Conservation (phyloP, 2,888 invertebrate genomes). For the Schizaphis graminum region DNA sequence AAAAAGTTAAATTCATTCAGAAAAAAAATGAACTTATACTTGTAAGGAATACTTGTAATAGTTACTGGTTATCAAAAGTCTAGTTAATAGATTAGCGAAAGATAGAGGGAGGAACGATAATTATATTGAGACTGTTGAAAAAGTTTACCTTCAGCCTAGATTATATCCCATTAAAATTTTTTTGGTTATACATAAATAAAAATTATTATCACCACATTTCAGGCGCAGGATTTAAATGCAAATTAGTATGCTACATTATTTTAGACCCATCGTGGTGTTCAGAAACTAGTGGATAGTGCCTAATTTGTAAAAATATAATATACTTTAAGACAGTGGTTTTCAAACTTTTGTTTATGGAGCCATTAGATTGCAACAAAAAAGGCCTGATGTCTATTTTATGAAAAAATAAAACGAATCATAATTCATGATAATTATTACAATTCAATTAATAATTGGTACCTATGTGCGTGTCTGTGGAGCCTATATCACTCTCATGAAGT, state of each 20-base stretch:
- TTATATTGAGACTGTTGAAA: neutral
- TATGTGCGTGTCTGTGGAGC: neutral
- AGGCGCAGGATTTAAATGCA: neutral
- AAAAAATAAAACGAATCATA: neutral
- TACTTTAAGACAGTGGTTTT: neutral
- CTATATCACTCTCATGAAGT: neutral
- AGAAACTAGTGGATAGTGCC: neutral
- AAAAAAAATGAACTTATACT: neutral
- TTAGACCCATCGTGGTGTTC: no score
- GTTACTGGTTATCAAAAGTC: neutral
- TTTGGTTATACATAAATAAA: neutral
- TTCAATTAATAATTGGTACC: neutral
- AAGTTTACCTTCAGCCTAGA: neutral
- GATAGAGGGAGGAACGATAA: neutral
- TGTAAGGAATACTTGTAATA: neutral
- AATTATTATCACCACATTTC: neutral
- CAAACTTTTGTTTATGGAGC: neutral
- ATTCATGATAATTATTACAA: neutral
- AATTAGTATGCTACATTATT: neutral
- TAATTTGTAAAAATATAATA: neutral
- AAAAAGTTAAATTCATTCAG: neutral
- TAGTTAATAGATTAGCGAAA: neutral
- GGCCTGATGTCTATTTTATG: neutral
- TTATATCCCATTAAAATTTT: neutral
- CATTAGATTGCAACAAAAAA: neutral